A percentile compares a stretch with the other conserved stretches of the same genome.
Evolutionary conservation across 2,797 vertebrate genomes (phyloP).

Genomic region (Hydrolagus colliei): DNA sequence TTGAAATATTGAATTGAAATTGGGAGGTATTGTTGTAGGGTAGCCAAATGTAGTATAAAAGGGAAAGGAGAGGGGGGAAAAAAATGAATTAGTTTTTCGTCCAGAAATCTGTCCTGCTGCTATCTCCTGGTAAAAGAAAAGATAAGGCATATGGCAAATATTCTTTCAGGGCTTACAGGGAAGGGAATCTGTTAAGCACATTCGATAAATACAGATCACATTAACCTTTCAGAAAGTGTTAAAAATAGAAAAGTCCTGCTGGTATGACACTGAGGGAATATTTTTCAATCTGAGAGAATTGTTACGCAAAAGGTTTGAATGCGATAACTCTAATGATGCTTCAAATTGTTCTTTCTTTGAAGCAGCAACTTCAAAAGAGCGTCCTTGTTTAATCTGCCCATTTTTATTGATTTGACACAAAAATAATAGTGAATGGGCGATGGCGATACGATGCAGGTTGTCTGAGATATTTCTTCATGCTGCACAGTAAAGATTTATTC

Average conservation of each 20-base stretch:
- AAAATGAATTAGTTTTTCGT: background rate
- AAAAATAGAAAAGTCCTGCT: background rate
- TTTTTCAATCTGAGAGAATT: background rate
- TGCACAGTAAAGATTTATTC: background rate
- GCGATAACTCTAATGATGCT: background rate
- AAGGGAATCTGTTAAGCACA: background rate
- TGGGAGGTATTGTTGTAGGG: background rate
- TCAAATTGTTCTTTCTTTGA: constrained; percentile 12
- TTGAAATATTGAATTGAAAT: background rate
- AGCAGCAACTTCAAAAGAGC: background rate
- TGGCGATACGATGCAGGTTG: background rate
- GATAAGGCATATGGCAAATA: background rate
- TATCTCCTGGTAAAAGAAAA: background rate
- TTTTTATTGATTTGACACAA: background rate
- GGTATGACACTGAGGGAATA: background rate
- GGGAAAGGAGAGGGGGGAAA: background rate
- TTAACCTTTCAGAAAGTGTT: background rate
- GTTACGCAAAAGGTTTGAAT: background rate
- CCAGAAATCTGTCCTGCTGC: background rate
- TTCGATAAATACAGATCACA: background rate
- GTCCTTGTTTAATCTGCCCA: background rate
- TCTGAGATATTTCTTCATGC: background rate
- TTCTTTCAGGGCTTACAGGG: background rate
- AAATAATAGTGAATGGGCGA: no score
- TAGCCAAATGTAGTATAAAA: background rate